Base-by-base conservation (phyloP, 2,888 invertebrate genomes). In the Frankliniella fusca region DNA sequence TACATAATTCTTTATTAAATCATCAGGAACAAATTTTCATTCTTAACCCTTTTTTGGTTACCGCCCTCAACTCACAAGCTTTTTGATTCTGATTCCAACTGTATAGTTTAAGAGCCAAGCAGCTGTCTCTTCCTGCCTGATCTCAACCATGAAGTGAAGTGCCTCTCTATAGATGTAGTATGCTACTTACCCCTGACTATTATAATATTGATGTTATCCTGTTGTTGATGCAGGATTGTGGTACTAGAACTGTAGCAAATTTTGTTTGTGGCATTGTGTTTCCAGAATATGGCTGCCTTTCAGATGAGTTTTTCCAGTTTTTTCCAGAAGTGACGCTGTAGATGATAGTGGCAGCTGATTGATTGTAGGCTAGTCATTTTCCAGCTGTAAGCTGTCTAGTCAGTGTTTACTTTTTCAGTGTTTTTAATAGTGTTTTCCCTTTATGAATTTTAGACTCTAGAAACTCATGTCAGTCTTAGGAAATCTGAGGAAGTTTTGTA, bases 351-450 rank as follows among this genome's bases (percentile, higher is more conserved):
- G 70, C 9, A 27, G 27, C 23, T 27, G 27, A 23, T 76, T 76
- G 70, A 23, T 76, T 76, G 70, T 76, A 76, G 70, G 70, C 70
- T 23, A 76, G 70, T 76, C 27, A 76, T 27, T 76, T 76, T 76
- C 27, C 70, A 76, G 70, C 70, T 10, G n/a, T 27, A 23, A 23
- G 70, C 70, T 70, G 70, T 70, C 27, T 23, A 10, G 70, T 76
- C 70, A 27, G 70, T 76, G n/a, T 10, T 76, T 1, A 27, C 10
- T 76, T 76, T 27, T 23, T 8, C 23, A 27, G 23, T 27, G 23
- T 23, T 76, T 23, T 12, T 23, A 11, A 27, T 76, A 76, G 70
- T 76, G 70, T 76, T 76, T 23, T 76, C 10, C 9, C 23, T n/a
- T 15, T 20, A n/a, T 61, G 61, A 20, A 18, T 61, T 61, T n/a